These are phyloP conservation scores for Calephelis nemesis DNA, from an alignment of 1,140 invertebrate genomes.

Conservation along the genomic window DNA sequence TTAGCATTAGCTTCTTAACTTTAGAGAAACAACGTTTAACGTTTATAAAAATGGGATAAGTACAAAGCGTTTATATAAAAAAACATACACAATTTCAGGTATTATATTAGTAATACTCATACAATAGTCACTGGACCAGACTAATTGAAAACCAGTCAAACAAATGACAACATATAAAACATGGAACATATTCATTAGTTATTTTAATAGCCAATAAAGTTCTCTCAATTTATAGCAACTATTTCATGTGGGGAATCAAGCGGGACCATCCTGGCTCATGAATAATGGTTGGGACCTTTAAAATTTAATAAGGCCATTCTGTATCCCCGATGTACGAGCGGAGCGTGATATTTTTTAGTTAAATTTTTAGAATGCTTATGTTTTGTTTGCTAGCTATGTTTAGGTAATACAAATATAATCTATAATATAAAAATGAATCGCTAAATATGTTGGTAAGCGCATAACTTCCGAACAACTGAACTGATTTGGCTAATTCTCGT, in stretches of 20 bases:
- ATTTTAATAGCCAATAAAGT: constrained; percentile 77
- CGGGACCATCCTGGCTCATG: constrained; percentile 56
- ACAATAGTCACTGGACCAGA: too few relatives aligned
- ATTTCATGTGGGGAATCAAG: constrained; percentile 66
- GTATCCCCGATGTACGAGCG: constrained; percentile 29
- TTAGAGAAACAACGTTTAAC: too few relatives aligned
- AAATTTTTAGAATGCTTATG: too few relatives aligned
- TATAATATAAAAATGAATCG: too few relatives aligned
- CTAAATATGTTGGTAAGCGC: too few relatives aligned
- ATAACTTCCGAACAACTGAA: too few relatives aligned
- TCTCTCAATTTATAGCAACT: constrained; percentile 68
- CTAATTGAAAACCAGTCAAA: not conserved
- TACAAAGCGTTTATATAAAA: not conserved
- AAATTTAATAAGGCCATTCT: constrained; percentile 63
- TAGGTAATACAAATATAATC: too few relatives aligned
- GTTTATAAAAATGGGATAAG: too few relatives aligned
- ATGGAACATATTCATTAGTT: constrained; percentile 68
- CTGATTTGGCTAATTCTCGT: too few relatives aligned
- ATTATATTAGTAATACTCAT: too few relatives aligned
- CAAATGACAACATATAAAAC: constrained; percentile 35
- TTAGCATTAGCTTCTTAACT: too few relatives aligned
- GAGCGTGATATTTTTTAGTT: constrained; percentile 27
- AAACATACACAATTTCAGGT: not conserved
- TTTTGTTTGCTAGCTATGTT: too few relatives aligned
- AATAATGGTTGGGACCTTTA: constrained; percentile 67